Conservation (phyloP, 2,888 invertebrate species). For the Spicauda simplicius region DNA sequence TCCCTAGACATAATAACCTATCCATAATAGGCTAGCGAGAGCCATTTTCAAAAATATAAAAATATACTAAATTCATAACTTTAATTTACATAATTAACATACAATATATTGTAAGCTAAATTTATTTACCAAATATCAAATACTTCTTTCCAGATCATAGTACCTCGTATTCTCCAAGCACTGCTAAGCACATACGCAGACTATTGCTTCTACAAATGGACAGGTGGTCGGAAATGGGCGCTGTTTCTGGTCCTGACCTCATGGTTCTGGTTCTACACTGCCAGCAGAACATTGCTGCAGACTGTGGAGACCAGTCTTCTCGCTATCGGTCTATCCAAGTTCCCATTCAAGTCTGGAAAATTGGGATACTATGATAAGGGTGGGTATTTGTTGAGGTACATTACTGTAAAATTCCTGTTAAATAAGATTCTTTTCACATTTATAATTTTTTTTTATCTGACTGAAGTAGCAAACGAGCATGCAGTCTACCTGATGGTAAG, state of each 20-base stretch:
- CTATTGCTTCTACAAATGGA: slow-evolving; percentile 88
- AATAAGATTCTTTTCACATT: no score
- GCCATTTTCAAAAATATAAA: no score
- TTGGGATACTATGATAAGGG: slow-evolving; percentile 69
- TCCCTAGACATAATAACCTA: no score
- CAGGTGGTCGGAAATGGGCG: slow-evolving; percentile 90
- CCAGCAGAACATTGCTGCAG: slow-evolving; percentile 94
- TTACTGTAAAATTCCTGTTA: neutral
- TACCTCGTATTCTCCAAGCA: slow-evolving; percentile 94
- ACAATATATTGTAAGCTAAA: no score
- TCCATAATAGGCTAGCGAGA: no score
- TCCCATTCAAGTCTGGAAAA: slow-evolving; percentile 86
- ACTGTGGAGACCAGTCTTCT: slow-evolving; percentile 93
- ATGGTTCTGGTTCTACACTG: slow-evolving; percentile 97
- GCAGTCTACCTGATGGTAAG: no score
- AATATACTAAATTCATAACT: no score
- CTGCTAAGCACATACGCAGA: slow-evolving; percentile 91
- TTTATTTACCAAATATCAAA: neutral
- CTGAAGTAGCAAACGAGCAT: no score
- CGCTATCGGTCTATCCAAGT: slow-evolving; percentile 91
- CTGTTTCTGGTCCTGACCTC: slow-evolving; percentile 89
- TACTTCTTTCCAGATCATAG: slow-evolving; percentile 82
- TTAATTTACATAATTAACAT: no score
- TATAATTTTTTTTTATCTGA: no score
- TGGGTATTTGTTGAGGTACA: slow-evolving; percentile 38